Conservation (phyloP, 1,140 invertebrate genomes). For the Brachionus koreanus region DNA sequence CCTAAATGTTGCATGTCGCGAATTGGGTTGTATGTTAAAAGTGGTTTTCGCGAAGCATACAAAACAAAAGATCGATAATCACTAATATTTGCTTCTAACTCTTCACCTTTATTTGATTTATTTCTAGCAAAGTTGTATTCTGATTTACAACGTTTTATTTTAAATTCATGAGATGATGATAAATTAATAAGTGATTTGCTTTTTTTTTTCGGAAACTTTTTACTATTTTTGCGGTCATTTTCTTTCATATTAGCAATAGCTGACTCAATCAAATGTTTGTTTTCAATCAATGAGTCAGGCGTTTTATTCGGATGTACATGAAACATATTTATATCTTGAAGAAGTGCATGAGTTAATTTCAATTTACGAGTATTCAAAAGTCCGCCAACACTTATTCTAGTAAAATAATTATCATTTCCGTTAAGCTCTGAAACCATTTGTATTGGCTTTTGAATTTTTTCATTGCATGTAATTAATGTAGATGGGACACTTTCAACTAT, state of each 20-base stretch:
- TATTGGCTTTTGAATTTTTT: slow-evolving; percentile 45
- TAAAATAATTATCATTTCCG: slow-evolving; percentile 35
- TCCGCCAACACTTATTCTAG: slow-evolving; percentile 71
- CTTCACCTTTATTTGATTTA: background rate
- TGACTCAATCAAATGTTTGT: background rate
- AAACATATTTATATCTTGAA: slow-evolving; percentile 70
- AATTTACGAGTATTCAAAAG: slow-evolving; percentile 80
- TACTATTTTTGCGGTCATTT: background rate
- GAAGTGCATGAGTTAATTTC: slow-evolving; percentile 69
- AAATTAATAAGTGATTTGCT: background rate
- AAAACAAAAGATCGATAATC: slow-evolving; percentile 22
- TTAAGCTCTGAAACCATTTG: slow-evolving; percentile 45
- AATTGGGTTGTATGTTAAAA: background rate
- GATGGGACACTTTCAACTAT: slow-evolving; percentile 69
- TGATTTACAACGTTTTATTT: background rate
- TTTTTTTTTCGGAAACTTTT: background rate
- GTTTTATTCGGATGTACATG: slow-evolving; percentile 56
- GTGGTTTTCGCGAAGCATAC: slow-evolving; percentile 6
- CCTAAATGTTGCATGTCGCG: background rate
- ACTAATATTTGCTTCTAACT: slow-evolving; percentile 1
- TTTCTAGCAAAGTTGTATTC: background rate
- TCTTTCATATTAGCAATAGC: slow-evolving; percentile 2
- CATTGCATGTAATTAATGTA: slow-evolving; percentile 60
- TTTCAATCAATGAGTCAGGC: slow-evolving; percentile 44
- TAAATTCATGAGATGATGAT: background rate